Evolutionary conservation across 2,113 vertebrate genomes (phyloP).

Genomic region (Todiramphus saurophagus): DNA sequence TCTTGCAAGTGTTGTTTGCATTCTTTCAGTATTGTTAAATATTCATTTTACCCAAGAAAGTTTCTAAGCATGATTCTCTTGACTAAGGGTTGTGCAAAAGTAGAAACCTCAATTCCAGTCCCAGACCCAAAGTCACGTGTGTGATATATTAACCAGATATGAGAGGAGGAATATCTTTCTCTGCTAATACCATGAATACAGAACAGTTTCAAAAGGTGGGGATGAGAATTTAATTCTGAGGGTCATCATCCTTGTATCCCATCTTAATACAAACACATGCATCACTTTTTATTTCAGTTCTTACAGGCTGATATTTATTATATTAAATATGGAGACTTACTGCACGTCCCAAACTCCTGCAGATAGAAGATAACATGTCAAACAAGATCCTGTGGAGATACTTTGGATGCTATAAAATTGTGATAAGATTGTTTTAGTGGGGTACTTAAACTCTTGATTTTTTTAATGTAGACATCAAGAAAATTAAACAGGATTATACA

Average conservation of each 20-base stretch:
- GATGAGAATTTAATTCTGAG: neutral
- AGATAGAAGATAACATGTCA: constrained; percentile 4
- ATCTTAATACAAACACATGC: neutral
- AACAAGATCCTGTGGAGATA: neutral
- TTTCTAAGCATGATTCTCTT: neutral
- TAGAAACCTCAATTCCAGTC: neutral
- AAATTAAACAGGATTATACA: neutral
- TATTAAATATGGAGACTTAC: neutral
- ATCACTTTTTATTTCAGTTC: neutral
- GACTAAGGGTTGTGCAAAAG: neutral
- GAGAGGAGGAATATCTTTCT: neutral
- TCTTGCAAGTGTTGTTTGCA: fast-evolving
- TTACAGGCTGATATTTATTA: neutral
- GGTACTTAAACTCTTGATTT: neutral
- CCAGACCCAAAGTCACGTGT: neutral
- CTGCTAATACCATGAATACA: neutral
- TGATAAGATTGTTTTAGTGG: neutral
- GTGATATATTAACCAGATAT: neutral
- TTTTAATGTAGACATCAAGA: neutral
- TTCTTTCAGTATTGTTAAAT: neutral
- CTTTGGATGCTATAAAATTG: neutral
- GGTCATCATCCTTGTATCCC: neutral
- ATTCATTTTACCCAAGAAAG: neutral
- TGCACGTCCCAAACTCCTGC: neutral
- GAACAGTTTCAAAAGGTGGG: neutral